These are phyloP conservation scores for Homarus gammarus DNA, from an alignment of 2,888 invertebrate genomes.

Conservation along the genomic window DNA sequence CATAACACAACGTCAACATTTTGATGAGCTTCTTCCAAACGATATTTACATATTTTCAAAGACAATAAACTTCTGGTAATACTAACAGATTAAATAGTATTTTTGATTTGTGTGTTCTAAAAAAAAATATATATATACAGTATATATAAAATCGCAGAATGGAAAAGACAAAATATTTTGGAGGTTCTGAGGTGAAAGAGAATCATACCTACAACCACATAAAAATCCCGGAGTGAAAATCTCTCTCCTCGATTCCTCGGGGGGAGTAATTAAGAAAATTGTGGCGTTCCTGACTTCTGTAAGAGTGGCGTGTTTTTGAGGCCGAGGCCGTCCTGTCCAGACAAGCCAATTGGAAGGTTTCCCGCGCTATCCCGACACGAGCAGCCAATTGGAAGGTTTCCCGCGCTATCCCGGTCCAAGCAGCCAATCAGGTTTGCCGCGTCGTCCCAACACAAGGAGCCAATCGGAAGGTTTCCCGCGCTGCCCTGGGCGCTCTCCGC, in stretches of 20 bases:
- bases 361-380: not conserved
- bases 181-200: not conserved
- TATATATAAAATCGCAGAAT: no score
- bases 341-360: not conserved
- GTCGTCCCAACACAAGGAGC: not conserved
- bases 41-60: no score
- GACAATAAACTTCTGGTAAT: no score
- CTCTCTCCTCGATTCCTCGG: not conserved
- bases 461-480: not conserved
- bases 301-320: not conserved
- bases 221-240: not conserved
- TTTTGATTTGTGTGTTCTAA: no score
- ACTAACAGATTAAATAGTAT: no score
- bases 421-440: not conserved
- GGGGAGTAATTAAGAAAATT: conserved; percentile 15
- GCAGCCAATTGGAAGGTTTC: conserved; percentile 5
- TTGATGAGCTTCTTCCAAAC: no score
- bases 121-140: no score
- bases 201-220: not conserved
- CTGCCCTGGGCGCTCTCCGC: conserved; percentile 9
- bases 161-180: not conserved
- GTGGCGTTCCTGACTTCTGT: conserved; percentile 18
- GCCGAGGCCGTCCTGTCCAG: not conserved
- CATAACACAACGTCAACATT: no score
- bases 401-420: not conserved